phyloP scores from a whole-genome alignment of 2,888 invertebrate species.

The Rosalia funebris region DNA sequence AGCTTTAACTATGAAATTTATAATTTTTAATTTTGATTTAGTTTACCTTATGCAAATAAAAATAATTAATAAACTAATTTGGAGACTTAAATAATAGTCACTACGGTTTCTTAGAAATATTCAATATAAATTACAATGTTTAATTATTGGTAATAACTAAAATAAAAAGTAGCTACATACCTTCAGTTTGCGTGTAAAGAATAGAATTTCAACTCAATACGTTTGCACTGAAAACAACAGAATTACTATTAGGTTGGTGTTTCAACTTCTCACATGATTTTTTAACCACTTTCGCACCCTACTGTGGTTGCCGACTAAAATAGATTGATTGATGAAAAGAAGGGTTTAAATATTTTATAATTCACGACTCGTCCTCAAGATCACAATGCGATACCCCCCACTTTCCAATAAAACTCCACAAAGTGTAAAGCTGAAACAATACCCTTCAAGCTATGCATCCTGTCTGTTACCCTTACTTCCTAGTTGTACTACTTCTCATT shows the following conservation, averaged over 20 bases:
- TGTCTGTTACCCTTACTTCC: not conserved
- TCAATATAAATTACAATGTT: no score
- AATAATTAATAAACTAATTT: no score
- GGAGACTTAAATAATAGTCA: no score
- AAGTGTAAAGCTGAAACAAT: not conserved
- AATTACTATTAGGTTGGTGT: not conserved
- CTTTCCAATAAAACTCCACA: not conserved
- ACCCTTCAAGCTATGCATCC: not conserved
- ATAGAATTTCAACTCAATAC: no score
- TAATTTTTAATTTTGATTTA: no score
- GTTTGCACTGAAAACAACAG: not conserved
- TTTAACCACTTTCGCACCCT: slow-evolving; percentile 15
- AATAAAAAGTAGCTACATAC: no score
- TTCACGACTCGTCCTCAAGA: not conserved
- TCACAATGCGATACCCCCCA: not conserved
- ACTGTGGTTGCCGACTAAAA: slow-evolving; percentile 7
- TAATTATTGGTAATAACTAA: no score
- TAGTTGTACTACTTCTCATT: not conserved
- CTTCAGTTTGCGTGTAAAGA: no score
- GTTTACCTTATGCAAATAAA: no score
- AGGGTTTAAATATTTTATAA: slow-evolving; percentile 17
- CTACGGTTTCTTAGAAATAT: no score
- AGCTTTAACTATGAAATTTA: no score
- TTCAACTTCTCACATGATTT: slow-evolving; percentile 14
- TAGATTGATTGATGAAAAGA: slow-evolving; percentile 15